Evolutionary conservation across 2,113 vertebrate genomes (phyloP).

Genomic region (Chlorodrepanis virens): DNA sequence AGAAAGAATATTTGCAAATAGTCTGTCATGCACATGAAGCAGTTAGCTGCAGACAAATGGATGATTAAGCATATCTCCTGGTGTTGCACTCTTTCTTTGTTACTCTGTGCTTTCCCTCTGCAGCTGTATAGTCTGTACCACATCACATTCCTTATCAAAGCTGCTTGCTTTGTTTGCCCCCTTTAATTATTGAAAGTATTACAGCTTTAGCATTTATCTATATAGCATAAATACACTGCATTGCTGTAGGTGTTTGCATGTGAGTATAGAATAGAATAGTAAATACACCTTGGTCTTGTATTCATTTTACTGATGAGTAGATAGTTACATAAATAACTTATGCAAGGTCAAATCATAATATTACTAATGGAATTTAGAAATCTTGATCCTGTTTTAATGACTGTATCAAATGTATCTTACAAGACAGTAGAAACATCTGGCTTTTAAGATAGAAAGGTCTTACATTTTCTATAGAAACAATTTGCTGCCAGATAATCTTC

Average conservation of each 20-base stretch:
- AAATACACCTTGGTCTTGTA: neutral
- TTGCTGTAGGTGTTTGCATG: neutral
- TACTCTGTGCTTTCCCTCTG: neutral
- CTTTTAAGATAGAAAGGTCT: neutral
- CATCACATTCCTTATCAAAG: neutral
- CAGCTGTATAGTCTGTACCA: neutral
- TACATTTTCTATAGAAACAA: neutral
- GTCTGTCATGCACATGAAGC: neutral
- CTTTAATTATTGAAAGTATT: neutral
- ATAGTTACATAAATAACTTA: neutral
- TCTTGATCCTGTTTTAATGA: neutral
- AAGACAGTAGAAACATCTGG: neutral
- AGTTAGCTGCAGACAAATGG: neutral
- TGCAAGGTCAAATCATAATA: neutral
- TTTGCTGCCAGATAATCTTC: neutral
- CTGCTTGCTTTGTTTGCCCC: neutral
- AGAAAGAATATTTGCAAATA: neutral
- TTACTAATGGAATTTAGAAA: neutral
- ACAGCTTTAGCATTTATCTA: neutral
- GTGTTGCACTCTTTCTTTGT: neutral
- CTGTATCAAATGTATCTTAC: neutral
- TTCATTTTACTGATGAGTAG: neutral
- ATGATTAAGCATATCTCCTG: neutral
- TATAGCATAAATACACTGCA: neutral
- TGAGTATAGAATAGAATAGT: neutral